These are phyloP conservation scores for Salpingus planirostris DNA, from an alignment of 2,888 invertebrate species.

Conservation along the genomic window DNA sequence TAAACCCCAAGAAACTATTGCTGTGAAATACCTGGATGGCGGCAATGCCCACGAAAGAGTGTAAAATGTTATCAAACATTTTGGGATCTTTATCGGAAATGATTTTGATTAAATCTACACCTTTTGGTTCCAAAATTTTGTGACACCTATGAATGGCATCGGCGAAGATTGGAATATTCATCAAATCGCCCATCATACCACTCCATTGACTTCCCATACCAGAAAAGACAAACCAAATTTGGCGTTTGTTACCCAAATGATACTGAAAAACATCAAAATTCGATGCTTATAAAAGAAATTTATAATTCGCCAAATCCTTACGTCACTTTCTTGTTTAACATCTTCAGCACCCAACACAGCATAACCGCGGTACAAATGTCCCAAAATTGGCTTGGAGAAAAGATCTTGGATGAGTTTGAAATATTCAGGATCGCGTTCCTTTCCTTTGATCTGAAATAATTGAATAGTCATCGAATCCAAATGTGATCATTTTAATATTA, in stretches of 20 bases:
- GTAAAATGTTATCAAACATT: constrained; percentile 55
- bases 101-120: constrained; percentile 54
- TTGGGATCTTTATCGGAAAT: constrained; percentile 47
- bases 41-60: constrained; percentile 68
- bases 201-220: constrained; percentile 72
- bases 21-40: constrained; percentile 55
- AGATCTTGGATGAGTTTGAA: constrained; percentile 44
- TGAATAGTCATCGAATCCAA: too few relatives aligned
- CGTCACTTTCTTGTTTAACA: constrained; percentile 32
- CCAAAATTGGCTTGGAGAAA: constrained; percentile 43
- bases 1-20: too few relatives aligned
- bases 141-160: constrained; percentile 53
- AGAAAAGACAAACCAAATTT: constrained; percentile 61
- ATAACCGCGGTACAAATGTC: constrained; percentile 58
- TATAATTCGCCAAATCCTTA: constrained; percentile 17
- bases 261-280: too few relatives aligned
- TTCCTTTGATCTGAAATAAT: too few relatives aligned
- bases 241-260: constrained; percentile 39
- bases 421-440: constrained; percentile 42
- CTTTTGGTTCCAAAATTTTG: constrained; percentile 48
- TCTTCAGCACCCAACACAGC: constrained; percentile 40
- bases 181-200: constrained; percentile 57
- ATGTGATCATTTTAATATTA: constrained; percentile 16
- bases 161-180: constrained; percentile 58
- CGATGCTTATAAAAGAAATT: too few relatives aligned